Percentiles rank a stretch among this genome's conserved stretches.
Conservation (phyloP, 30 jellyfish, hydroid and myxozoan species). For the Hydractinia echinata region DNA sequence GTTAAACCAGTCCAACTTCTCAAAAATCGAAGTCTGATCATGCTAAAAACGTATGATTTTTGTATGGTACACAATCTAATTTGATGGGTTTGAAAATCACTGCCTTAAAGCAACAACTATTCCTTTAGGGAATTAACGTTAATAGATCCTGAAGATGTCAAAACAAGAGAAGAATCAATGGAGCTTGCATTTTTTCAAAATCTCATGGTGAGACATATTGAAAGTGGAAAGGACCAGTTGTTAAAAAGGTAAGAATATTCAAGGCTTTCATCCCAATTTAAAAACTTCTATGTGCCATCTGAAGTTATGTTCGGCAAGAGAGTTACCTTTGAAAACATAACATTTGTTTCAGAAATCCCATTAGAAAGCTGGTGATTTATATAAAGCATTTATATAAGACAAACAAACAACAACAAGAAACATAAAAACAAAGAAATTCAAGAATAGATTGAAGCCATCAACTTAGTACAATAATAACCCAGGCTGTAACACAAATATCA, state of each 20-base stretch:
- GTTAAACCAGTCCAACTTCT: not conserved
- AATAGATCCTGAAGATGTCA: slow-evolving; percentile 49
- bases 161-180: slow-evolving; percentile 60
- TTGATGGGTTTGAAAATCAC: too few relatives aligned
- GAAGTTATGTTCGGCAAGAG: not conserved
- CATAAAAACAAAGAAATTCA: too few relatives aligned
- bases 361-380: not conserved
- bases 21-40: not conserved
- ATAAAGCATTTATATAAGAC: not conserved
- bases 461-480: too few relatives aligned
- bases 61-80: too few relatives aligned
- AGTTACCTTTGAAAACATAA: not conserved
- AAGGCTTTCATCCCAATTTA: not conserved
- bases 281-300: not conserved
- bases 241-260: slow-evolving; percentile 51
- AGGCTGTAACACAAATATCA: too few relatives aligned
- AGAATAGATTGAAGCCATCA: too few relatives aligned
- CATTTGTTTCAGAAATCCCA: not conserved
- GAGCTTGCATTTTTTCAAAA: slow-evolving; percentile 77
- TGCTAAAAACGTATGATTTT: not conserved
- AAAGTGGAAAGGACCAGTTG: slow-evolving; percentile 62
- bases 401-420: too few relatives aligned
- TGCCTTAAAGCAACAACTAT: not conserved
- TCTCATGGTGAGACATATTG: slow-evolving; percentile 75
- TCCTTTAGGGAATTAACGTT: slow-evolving; percentile 50